A percentile compares a stretch with the other conserved stretches of the same genome.
phyloP scores from a whole-genome alignment of 1,140 invertebrate species.

The Bradynema listronoti region DNA sequence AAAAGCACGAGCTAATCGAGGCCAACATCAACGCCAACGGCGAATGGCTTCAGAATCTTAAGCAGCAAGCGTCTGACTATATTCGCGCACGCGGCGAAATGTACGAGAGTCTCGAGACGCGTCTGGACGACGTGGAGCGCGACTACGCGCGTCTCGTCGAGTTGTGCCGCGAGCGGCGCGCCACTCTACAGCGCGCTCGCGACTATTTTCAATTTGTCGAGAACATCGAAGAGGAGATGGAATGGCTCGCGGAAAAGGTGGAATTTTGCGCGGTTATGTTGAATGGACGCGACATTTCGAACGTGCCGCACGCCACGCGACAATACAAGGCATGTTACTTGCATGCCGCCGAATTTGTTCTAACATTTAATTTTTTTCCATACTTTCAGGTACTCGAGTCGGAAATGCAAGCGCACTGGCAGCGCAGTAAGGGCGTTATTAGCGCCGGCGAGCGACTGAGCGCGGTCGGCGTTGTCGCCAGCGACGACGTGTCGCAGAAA shows the following conservation, averaged over 20 bases:
- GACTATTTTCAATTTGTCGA: slow-evolving; percentile 88
- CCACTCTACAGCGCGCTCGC: slow-evolving; percentile 77
- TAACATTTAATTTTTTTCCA: not conserved
- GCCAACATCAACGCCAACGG: slow-evolving; percentile 65
- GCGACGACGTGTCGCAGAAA: slow-evolving; percentile 61
- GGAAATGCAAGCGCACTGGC: slow-evolving; percentile 76
- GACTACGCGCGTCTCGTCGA: slow-evolving; percentile 63
- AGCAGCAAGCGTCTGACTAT: slow-evolving; percentile 61
- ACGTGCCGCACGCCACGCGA: slow-evolving; percentile 78
- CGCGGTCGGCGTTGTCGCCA: slow-evolving; percentile 67
- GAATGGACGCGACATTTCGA: slow-evolving; percentile 83
- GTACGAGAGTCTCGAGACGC: slow-evolving; percentile 43
- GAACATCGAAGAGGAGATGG: slow-evolving; percentile 84
- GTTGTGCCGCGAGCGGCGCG: slow-evolving; percentile 71
- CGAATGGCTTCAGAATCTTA: slow-evolving; percentile 66
- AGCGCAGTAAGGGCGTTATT: slow-evolving; percentile 71
- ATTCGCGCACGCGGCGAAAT: slow-evolving; percentile 62
- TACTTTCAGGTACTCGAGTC: slow-evolving; percentile 68
- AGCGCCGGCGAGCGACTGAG: slow-evolving; percentile 71
- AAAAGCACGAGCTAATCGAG: slow-evolving; percentile 84
- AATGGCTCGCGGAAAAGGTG: slow-evolving; percentile 85
- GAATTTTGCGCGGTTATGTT: slow-evolving; percentile 79
- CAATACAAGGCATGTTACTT: slow-evolving; percentile 74
- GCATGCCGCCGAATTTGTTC: not conserved
- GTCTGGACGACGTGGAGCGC: slow-evolving; percentile 39